Evolutionary conservation across 2,888 invertebrate species (phyloP), one percentile per base, ranked within the genome.

Genomic region (Phortica okadai): DNA sequence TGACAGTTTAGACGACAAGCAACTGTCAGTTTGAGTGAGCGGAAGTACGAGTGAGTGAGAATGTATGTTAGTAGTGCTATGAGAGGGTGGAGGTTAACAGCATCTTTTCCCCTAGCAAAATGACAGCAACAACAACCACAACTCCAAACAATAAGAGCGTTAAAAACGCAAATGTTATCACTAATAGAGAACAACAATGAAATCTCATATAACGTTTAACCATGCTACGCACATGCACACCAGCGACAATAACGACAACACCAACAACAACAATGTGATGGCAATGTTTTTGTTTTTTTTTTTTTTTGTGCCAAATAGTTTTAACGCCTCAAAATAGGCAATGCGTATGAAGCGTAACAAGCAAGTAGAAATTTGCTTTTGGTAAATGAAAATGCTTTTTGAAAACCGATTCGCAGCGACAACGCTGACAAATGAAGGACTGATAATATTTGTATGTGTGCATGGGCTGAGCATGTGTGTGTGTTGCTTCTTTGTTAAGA

Each of bases 401-500:
- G n/a, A 1, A 59, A 59, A 7, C n/a, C n/a, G n/a, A 59, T 8
- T 14, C 8, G 7, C 14, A 11, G 7, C n/a, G 59, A 59, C n/a
- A 16, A 0, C 59, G 14, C 83, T 87, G 85, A 87, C 87, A 85
- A 85, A 85, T 85, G 87, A 80, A 80, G 78, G 87, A 82, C 85
- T 78, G 82, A 82, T 87, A 87, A 88, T 87, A 85, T 87, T 82
- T 82, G 81, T 80, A n/a, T 67, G 44, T 6, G 67, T 56, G 54
- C 41, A 66, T 11, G 50, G 50, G 21, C 50, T 73, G 74, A 62
- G 64, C 42, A 21, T 58, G 74, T 74, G 64, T 21, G 45, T 58
- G 73, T 72, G 72, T 54, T 50, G 64, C 59, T 62, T 74, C 50
- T 44, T 16, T 58, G 73, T 72, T 54, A 21, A 10, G 74, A 64